These are phyloP conservation scores for Stictocephala bisonia DNA, from an alignment of 2,888 invertebrate genomes.

Conservation along the genomic window DNA sequence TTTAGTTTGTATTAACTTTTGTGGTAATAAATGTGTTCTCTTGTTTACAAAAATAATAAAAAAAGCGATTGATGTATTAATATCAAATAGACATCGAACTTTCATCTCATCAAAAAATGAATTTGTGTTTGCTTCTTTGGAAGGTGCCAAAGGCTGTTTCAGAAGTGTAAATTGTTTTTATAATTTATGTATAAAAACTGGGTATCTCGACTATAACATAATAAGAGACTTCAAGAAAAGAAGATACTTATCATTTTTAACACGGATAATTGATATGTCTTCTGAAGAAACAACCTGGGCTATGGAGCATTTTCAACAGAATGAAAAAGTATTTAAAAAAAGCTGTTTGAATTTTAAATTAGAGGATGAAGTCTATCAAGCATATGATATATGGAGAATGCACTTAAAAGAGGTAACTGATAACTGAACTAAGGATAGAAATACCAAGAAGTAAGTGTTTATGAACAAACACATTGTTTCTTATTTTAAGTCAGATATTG, in stretches of 20 bases:
- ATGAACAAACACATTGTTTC: too few species aligned
- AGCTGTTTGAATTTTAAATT: too few species aligned
- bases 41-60: background rate
- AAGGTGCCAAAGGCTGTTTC: background rate
- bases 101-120: background rate
- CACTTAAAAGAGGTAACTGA: too few species aligned
- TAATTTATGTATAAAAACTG: background rate
- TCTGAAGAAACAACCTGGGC: too few species aligned
- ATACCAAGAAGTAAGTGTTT: too few species aligned
- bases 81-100: background rate
- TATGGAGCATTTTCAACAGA: too few species aligned
- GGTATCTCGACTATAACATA: background rate
- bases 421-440: too few species aligned
- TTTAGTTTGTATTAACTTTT: background rate
- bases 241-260: background rate
- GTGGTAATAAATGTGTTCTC: background rate
- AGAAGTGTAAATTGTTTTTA: background rate
- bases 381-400: too few species aligned
- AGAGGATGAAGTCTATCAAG: too few species aligned
- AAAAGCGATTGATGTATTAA: background rate
- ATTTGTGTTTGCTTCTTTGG: background rate
- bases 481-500: too few species aligned
- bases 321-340: too few species aligned
- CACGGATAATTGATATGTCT: background rate
- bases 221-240: background rate